These are phyloP conservation scores for Phrynocephalus forsythii DNA, from an alignment of 2,797 vertebrate species.

Conservation along the genomic window DNA sequence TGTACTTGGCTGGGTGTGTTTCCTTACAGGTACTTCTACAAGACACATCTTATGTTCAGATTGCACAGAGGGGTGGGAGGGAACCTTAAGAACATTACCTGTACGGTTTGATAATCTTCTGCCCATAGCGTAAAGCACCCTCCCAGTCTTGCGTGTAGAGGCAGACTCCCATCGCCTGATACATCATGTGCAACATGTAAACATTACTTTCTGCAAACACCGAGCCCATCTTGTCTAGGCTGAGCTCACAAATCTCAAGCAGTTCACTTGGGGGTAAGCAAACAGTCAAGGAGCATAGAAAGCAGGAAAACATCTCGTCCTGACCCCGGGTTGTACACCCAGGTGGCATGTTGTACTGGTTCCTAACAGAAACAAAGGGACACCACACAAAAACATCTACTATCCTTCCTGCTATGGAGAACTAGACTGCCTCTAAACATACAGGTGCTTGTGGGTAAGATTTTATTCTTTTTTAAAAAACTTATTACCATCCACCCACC, in stretches of 20 bases:
- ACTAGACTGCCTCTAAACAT: background rate
- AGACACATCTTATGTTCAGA: background rate
- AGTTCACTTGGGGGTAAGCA: slow-evolving; percentile 88
- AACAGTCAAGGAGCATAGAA: slow-evolving; percentile 83
- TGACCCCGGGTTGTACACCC: background rate
- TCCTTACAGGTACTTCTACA: slow-evolving; percentile 9
- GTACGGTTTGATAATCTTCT: slow-evolving; percentile 92
- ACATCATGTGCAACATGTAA: slow-evolving; percentile 98
- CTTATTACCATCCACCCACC: background rate
- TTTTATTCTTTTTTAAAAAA: background rate
- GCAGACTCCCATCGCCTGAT: slow-evolving; percentile 98
- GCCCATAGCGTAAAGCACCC: slow-evolving; percentile 87
- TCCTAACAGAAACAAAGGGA: background rate
- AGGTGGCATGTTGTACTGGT: background rate
- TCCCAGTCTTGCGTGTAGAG: slow-evolving; percentile 95
- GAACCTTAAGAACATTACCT: slow-evolving; percentile 77
- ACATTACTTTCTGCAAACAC: slow-evolving; percentile 91
- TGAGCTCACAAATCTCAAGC: slow-evolving; percentile 93
- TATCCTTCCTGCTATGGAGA: background rate
- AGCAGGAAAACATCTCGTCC: background rate
- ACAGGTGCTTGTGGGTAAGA: background rate
- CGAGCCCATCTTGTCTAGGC: slow-evolving; percentile 91
- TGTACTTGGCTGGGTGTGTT: background rate
- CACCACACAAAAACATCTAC: background rate
- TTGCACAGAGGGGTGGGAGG: background rate